Evolutionary conservation across 2,797 vertebrate species (phyloP).

Genomic region (Coracias cyanogaster): DNA sequence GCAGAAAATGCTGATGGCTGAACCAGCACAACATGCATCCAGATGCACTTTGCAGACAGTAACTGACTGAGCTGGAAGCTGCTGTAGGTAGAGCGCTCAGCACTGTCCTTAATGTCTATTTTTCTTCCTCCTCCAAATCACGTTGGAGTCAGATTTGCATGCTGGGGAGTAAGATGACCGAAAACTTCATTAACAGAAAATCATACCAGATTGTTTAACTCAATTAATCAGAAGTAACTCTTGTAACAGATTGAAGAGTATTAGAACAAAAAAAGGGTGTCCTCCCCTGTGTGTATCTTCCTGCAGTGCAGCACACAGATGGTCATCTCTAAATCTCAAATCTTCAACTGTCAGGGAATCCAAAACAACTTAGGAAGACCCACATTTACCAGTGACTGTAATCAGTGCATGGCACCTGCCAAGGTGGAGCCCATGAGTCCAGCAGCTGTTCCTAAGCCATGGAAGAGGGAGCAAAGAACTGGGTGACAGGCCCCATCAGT

Average conservation of each 20-base stretch:
- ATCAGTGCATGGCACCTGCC: neutral
- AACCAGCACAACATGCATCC: neutral
- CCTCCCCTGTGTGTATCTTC: neutral
- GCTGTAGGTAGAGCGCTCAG: neutral
- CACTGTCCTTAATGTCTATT: neutral
- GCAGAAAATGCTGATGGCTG: too few relatives aligned
- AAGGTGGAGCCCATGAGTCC: neutral
- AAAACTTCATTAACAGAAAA: conserved; percentile 37
- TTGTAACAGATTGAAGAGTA: conserved; percentile 37
- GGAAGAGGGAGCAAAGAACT: neutral
- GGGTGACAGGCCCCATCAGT: neutral
- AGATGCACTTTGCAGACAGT: neutral
- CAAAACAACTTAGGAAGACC: neutral
- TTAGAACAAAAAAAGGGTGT: conserved; percentile 36
- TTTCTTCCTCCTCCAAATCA: neutral
- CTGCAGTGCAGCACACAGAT: conserved; percentile 16
- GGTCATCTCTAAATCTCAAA: neutral
- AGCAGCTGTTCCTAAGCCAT: neutral
- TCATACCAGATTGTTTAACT: conserved; percentile 50
- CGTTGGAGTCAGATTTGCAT: neutral
- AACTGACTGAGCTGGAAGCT: neutral
- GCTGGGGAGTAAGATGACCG: neutral
- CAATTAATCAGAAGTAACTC: conserved; percentile 43
- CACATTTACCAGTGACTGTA: rapidly evolving
- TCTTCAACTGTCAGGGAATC: neutral